These are phyloP conservation scores for Chaetodon auriga DNA, from an alignment of 2,113 vertebrate species.

Conservation along the genomic window DNA sequence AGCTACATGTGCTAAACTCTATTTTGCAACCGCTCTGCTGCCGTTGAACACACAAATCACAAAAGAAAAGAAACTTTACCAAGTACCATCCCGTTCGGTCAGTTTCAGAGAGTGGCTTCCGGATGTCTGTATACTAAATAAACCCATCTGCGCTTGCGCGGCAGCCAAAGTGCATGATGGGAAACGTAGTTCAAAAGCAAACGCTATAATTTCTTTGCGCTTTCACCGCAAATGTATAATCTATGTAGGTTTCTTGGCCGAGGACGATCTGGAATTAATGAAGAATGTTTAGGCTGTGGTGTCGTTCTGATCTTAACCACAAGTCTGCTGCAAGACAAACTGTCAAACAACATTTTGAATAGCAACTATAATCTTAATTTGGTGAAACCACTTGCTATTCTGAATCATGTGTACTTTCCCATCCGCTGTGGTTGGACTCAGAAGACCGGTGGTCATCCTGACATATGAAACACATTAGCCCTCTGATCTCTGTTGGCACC, in stretches of 20 bases:
- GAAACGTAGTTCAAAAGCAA: constrained; percentile 61
- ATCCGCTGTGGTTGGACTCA: constrained; percentile 49
- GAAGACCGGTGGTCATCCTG: constrained; percentile 53
- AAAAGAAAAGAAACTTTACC: constrained; percentile 76
- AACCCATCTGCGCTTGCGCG: constrained; percentile 73
- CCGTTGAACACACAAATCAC: constrained; percentile 17
- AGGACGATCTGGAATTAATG: constrained; percentile 38
- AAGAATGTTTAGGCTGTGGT: constrained; percentile 49
- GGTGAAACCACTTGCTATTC: constrained; percentile 64
- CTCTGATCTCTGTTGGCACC: constrained; percentile 63
- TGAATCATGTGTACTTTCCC: constrained; percentile 52
- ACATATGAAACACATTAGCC: constrained; percentile 70
- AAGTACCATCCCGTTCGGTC: constrained; percentile 71
- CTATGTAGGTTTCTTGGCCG: constrained; percentile 13
- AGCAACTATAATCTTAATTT: constrained; percentile 53
- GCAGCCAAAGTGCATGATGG: constrained; percentile 27
- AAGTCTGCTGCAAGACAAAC: constrained; percentile 24
- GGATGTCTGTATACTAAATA: constrained; percentile 73
- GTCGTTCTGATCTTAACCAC: constrained; percentile 41
- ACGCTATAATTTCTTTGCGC: not conserved
- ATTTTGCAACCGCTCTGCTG: not conserved
- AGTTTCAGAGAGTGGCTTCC: constrained; percentile 76
- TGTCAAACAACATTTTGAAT: constrained; percentile 47
- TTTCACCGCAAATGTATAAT: constrained; percentile 18
- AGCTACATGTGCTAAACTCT: not conserved